Percentiles rank a stretch among this genome's conserved stretches.
phyloP scores from a whole-genome alignment of 2,888 invertebrate genomes.

The Tenthredo distinguenda region DNA sequence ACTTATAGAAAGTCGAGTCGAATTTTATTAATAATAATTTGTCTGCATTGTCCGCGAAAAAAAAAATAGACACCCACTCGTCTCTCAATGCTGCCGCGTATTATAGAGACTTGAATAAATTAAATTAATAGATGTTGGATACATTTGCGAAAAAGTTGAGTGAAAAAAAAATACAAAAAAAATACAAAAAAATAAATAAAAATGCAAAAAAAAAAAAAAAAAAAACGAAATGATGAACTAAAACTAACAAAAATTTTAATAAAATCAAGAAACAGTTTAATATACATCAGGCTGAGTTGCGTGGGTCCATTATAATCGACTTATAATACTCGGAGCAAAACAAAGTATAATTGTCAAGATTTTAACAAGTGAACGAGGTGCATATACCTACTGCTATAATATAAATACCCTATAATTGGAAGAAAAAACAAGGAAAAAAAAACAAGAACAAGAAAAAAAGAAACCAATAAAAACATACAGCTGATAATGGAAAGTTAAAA shows the following conservation, averaged over 20 bases:
- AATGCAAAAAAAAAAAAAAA: background rate
- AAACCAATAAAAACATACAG: background rate
- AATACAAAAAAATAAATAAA: background rate
- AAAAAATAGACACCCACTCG: background rate
- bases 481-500: background rate
- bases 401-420: background rate
- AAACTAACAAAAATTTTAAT: background rate
- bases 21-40: background rate
- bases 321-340: background rate
- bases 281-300: slow-evolving; percentile 1
- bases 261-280: background rate
- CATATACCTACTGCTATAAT: background rate
- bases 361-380: background rate
- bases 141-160: background rate
- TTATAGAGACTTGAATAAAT: slow-evolving; percentile 10
- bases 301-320: slow-evolving; percentile 11
- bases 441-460: background rate
- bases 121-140: slow-evolving; percentile 24
- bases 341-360: background rate
- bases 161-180: background rate
- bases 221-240: background rate
- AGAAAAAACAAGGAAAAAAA: background rate
- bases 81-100: background rate
- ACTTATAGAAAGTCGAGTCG: background rate
- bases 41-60: background rate